phyloP scores from a whole-genome alignment of 1,140 invertebrate species.

The Hormaphis cornu region DNA sequence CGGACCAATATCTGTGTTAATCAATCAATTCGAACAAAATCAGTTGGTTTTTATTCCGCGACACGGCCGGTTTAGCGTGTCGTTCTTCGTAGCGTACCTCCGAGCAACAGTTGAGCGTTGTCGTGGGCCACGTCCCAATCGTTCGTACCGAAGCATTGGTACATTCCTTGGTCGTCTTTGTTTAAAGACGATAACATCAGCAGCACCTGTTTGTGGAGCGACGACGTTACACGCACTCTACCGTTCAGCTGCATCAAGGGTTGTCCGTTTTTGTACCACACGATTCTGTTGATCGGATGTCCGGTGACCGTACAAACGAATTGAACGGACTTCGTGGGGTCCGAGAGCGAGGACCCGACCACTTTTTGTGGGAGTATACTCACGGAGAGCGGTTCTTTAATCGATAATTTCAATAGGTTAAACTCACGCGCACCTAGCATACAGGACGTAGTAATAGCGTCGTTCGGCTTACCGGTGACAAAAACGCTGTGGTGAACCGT shows the following conservation, averaged over 20 bases:
- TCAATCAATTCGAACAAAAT: background rate
- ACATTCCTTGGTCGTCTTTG: conserved; percentile 73
- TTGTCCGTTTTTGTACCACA: conserved; percentile 50
- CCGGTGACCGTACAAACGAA: conserved; percentile 81
- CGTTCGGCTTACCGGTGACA: background rate
- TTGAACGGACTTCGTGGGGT: conserved; percentile 67
- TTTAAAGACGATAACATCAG: conserved; percentile 59
- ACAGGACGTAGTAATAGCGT: background rate
- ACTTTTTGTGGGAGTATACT: conserved; percentile 55
- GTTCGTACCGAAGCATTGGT: conserved; percentile 79
- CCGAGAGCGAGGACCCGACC: conserved; percentile 57
- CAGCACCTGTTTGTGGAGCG: conserved; percentile 36
- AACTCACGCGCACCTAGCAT: too few species aligned
- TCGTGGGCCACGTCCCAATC: conserved; percentile 77
- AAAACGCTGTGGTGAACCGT: conserved; percentile 50
- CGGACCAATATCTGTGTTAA: conserved; percentile 69
- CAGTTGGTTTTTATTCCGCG: background rate
- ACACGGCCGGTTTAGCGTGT: background rate
- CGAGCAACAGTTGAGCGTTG: conserved; percentile 68
- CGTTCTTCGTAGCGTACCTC: conserved; percentile 52
- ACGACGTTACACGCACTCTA: conserved; percentile 36
- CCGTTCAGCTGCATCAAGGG: conserved; percentile 33
- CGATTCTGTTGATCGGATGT: conserved; percentile 66
- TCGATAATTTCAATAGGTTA: background rate
- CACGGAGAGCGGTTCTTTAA: conserved; percentile 57